phyloP scores from a whole-genome alignment of 2,113 vertebrate genomes.

The Propithecus coquereli region DNA sequence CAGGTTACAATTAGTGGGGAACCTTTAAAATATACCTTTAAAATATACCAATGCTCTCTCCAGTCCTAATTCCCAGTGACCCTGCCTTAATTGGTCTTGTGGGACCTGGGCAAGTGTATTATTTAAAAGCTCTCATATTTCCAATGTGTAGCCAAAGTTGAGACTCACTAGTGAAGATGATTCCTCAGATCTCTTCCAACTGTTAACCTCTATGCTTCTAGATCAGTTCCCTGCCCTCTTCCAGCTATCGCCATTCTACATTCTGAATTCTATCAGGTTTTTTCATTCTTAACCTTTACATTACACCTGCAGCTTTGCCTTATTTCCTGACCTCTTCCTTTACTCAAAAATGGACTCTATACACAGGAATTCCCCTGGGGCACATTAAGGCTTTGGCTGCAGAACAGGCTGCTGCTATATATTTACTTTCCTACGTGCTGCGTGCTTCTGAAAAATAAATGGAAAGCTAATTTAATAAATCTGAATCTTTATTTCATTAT shows the following conservation, averaged over 20 bases:
- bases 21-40: neutral
- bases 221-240: neutral
- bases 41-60: neutral
- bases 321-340: constrained; percentile 28
- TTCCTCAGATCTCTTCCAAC: neutral
- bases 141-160: neutral
- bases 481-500: neutral
- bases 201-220: neutral
- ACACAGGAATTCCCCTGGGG: neutral
- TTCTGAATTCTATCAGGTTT: neutral
- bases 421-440: neutral
- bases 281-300: neutral
- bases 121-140: neutral
- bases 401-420: neutral
- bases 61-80: neutral
- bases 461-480: constrained; percentile 6
- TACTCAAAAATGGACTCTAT: neutral
- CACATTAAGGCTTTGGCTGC: neutral
- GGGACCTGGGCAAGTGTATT: neutral
- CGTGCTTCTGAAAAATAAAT: constrained; percentile 35
- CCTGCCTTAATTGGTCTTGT: neutral
- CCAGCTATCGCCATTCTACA: neutral
- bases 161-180: neutral
- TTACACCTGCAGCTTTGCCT: neutral
- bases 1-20: neutral